phyloP scores from a whole-genome alignment of 1,140 invertebrate genomes.

The Neodiprion pinetum region DNA sequence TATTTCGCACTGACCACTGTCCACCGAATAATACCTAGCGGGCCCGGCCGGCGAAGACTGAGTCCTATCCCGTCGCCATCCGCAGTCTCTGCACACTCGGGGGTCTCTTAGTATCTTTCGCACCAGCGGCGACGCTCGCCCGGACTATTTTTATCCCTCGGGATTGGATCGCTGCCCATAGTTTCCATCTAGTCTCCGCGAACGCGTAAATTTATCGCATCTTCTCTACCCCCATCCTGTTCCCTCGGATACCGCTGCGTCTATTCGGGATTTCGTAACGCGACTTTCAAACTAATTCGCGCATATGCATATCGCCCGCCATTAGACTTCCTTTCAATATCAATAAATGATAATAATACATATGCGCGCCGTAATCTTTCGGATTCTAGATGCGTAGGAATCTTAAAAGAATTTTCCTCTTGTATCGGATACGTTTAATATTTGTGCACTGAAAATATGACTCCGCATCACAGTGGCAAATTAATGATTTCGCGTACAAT shows the following conservation, averaged over 20 bases:
- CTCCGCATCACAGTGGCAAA: no score
- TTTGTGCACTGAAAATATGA: no score
- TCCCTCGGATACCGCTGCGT: constrained; percentile 32
- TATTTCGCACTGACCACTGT: not conserved
- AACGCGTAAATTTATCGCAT: constrained; percentile 58
- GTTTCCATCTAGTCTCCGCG: constrained; percentile 53
- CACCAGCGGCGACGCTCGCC: not conserved
- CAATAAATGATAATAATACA: not conserved
- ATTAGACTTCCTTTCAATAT: not conserved
- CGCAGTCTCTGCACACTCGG: not conserved
- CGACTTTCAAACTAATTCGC: no score
- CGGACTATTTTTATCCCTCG: constrained; percentile 2
- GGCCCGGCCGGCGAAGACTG: not conserved
- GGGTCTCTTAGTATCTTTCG: not conserved
- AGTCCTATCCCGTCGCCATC: not conserved
- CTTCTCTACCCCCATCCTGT: constrained; percentile 34
- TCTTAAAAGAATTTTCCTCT: no score
- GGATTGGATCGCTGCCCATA: constrained; percentile 56
- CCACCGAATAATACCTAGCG: not conserved
- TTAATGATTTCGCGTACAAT: no score
- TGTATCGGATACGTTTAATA: no score
- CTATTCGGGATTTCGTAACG: no score
- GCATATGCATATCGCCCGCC: no score
- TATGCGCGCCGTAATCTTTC: no score
- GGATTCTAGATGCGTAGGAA: no score